A percentile compares a stretch with the other conserved stretches of the same genome.
phyloP scores from a whole-genome alignment of 2,888 invertebrate species.

The Chaetogeoica ovagalla region DNA sequence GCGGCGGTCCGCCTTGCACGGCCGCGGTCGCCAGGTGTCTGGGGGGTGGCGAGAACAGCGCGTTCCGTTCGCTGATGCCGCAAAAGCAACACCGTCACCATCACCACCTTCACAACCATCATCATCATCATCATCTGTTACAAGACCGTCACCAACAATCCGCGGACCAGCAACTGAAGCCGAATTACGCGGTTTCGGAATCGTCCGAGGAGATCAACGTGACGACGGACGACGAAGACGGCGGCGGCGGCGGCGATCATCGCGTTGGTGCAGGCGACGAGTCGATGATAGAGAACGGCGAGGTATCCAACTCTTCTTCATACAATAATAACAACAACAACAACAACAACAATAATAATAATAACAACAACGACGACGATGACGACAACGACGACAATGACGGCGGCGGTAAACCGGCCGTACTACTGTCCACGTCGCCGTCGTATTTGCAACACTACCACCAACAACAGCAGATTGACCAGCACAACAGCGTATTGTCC shows the following conservation, averaged over 20 bases:
- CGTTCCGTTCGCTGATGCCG: constrained; percentile 76
- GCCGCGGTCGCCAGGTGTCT: constrained; percentile 58
- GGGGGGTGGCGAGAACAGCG: constrained; percentile 83
- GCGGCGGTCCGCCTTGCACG: constrained; percentile 56
- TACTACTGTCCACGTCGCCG: background rate
- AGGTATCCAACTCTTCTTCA: constrained; percentile 5
- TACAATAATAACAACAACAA: constrained; percentile 6
- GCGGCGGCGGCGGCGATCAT: constrained; percentile 55
- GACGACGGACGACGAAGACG: constrained; percentile 70
- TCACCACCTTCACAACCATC: constrained; percentile 59
- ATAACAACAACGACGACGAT: background rate
- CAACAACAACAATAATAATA: constrained; percentile 13
- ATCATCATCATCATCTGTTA: constrained; percentile 57
- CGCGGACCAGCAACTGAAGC: constrained; percentile 48
- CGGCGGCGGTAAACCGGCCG: background rate
- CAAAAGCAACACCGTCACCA: constrained; percentile 59
- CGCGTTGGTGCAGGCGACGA: constrained; percentile 58
- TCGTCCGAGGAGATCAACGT: constrained; percentile 75
- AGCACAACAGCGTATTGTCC: constrained; percentile 38
- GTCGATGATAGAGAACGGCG: background rate
- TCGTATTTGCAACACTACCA: background rate
- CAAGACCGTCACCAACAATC: constrained; percentile 58
- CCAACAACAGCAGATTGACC: background rate
- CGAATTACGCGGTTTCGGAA: constrained; percentile 56
- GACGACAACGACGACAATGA: background rate